Evolutionary conservation across 92 coral and sea anemone genomes (phyloP), one percentile per base, ranked within the genome.

Genomic region (Palythoa grandiflora): DNA sequence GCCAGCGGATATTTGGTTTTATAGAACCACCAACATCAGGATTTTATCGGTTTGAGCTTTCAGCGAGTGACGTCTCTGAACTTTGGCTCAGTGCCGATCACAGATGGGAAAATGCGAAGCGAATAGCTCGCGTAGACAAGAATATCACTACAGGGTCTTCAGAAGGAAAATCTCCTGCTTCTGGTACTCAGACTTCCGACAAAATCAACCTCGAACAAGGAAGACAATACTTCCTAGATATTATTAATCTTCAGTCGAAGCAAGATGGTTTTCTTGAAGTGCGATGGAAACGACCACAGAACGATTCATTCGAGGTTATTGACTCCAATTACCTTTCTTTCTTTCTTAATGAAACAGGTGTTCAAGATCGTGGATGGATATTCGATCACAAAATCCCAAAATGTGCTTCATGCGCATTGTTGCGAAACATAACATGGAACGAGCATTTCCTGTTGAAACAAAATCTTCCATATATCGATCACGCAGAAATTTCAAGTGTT

Each of bases 1-100:
- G 86, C 20, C 86, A 81, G 59, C 86, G 86, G 47, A n/a, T 81
- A 44, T 81, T 81, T 21, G 86, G 86, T 57, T 81, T 47, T 81
- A 51, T 81, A 66, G 86, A 81, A 14, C 86, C 86, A 35, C 75
- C 60, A 9, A 47, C 86, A 35, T 44, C 86, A 5, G 86, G 86
- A n/a, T 81, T 81, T 47, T 81, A 81, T 48, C 72, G 61, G 20
- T 81, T 81, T 68, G 55, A 35, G 59, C 71, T 81, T 68, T 81
- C 63, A 47, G 75, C 76, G 5, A 65, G 75, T 60, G 86, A 68
- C 3, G 13, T 52, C 12, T 39, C 86, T 6, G 86, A 81, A 39
- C 61, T 81, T 1, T 81, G 86, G 86, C 86, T 81, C 16, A 81
- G 86, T 35, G 19, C 75, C 1, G 75, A 81, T 8, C 21, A 81